phyloP scores from a whole-genome alignment of 2,113 vertebrate genomes.

The Sphyrna mokarran region DNA sequence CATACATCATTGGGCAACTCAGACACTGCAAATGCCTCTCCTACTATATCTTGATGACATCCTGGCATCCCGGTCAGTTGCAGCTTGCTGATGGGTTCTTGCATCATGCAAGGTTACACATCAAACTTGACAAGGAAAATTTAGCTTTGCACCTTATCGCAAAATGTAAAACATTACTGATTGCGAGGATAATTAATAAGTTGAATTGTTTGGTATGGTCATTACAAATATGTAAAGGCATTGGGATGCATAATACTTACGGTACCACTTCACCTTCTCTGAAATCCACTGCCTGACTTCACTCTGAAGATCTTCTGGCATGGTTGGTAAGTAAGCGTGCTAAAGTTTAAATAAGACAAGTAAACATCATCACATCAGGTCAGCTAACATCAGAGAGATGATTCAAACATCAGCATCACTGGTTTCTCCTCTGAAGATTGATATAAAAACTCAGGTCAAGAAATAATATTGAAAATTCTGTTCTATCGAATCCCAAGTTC shows the following conservation, averaged over 20 bases:
- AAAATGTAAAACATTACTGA: neutral
- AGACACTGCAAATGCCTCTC: neutral
- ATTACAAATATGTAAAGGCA: neutral
- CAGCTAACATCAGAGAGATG: neutral
- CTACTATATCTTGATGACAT: neutral
- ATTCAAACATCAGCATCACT: neutral
- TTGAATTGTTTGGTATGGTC: neutral
- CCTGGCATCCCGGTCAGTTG: neutral
- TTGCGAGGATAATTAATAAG: neutral
- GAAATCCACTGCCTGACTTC: constrained; percentile 43
- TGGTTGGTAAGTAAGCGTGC: constrained; percentile 55
- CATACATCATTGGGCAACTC: neutral
- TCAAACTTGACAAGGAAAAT: neutral
- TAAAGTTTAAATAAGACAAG: constrained; percentile 23
- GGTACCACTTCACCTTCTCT: neutral
- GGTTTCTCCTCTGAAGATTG: neutral
- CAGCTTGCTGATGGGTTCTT: neutral
- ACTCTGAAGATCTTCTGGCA: constrained; percentile 54
- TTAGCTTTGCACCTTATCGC: neutral
- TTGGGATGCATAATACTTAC: constrained; percentile 45
- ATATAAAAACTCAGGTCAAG: neutral
- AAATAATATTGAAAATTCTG: neutral
- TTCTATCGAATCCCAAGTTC: neutral
- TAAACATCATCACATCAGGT: neutral
- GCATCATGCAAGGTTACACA: neutral